Conservation (phyloP, 2,113 vertebrate genomes). For the Pedionomus torquatus region DNA sequence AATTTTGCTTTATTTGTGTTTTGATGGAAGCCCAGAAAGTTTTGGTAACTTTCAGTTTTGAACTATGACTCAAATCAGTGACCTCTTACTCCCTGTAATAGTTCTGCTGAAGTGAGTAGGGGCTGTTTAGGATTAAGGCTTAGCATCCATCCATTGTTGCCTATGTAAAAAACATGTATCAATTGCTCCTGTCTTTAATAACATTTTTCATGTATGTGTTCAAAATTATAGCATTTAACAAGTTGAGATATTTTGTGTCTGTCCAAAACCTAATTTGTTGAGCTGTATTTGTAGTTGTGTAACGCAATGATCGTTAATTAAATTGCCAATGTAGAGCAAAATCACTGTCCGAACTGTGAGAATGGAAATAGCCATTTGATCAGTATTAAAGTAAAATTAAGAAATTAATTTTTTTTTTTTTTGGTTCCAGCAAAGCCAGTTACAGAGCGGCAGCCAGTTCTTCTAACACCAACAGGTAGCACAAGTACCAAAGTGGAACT, state of each 20-base stretch:
- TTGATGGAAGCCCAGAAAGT: neutral
- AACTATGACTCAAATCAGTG: neutral
- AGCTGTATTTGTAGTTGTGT: neutral
- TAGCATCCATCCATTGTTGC: neutral
- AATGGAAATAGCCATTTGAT: neutral
- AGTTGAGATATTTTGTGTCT: neutral
- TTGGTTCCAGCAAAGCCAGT: conserved; percentile 81
- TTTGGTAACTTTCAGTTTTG: neutral
- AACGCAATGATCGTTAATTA: neutral
- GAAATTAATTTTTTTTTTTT: neutral
- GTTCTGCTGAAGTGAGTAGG: neutral
- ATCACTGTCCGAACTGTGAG: neutral
- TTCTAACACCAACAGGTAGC: conserved; percentile 85
- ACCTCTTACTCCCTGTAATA: neutral
- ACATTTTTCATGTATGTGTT: neutral
- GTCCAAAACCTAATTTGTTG: conserved; percentile 14
- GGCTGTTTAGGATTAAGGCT: neutral
- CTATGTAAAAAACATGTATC: neutral
- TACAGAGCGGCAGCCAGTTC: conserved; percentile 85
- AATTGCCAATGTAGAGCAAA: neutral
- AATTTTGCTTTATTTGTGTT: neutral
- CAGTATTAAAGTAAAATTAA: neutral
- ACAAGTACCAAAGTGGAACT: conserved; percentile 88
- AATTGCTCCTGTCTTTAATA: neutral
- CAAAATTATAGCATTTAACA: neutral